Evolutionary conservation across 2,888 invertebrate genomes (phyloP), one percentile per base, ranked within the genome.

Genomic region (Lithophane semibrunnea): DNA sequence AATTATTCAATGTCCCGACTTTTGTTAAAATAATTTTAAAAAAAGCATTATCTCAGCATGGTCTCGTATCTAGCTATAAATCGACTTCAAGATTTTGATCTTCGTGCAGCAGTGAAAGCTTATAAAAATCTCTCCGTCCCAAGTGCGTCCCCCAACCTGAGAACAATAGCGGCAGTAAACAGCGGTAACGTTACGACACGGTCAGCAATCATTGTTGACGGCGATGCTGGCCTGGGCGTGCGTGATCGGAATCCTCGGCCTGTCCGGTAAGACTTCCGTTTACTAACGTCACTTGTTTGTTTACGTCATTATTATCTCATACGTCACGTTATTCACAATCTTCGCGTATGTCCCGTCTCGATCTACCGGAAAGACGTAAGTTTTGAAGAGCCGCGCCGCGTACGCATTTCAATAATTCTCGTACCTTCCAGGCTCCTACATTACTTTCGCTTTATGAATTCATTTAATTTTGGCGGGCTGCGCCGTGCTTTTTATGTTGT

Each of bases 181-280:
- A 93, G 49, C 44, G 21, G 71, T 71, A 80, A 80, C 60, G 72
- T 91, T 90, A 89, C 88, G 86, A 88, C 87, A 89, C 64, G 54
- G 18, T 12, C 24, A 42, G 63, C 75, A 77, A 84, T 76, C 82
- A 83, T 71, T 78, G 75, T 73, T 76, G 73, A 78, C 71, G 82
- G 80, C 84, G 82, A 88, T 89, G 90, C 77, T 80, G 82, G 75
- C 83, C 76, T 79, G 84, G 83, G 82, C 86, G 79, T 88, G 86
- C 82, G 80, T 84, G 74, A 73, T 89, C 29, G 86, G 80, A 75
- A 82, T 90, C 78, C 79, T 88, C 76, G 82, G 80, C 74, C 80
- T 87, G 64, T 90, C 92, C 87, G 93, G 94, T 95, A 78, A 94
- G 93, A 85, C 21, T 47, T 65, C 49, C 56, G 49, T 52, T 65